These are phyloP conservation scores for Callinectes sapidus DNA, from an alignment of 2,888 invertebrate species.

Conservation along the genomic window DNA sequence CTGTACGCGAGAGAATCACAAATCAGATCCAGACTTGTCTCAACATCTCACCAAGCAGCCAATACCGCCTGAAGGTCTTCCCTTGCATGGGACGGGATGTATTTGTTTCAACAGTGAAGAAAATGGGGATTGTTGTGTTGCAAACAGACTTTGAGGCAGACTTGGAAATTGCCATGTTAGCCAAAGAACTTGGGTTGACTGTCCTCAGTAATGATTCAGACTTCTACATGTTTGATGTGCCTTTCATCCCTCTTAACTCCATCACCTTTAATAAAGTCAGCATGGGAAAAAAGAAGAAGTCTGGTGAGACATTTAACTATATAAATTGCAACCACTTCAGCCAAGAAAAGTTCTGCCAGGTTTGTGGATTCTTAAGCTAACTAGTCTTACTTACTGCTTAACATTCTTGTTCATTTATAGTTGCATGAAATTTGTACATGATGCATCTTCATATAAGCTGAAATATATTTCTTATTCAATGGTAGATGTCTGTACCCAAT, in stretches of 20 bases:
- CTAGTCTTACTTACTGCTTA: background rate
- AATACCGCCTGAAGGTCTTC: constrained; percentile 39
- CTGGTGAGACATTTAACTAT: constrained; percentile 42
- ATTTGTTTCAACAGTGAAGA: constrained; percentile 51
- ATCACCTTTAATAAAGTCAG: constrained; percentile 63
- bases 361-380: constrained; percentile 25
- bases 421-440: background rate
- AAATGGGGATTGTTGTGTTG: constrained; percentile 78
- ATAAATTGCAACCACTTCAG: constrained; percentile 78
- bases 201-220: constrained; percentile 95
- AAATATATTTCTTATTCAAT: background rate
- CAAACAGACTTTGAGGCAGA: constrained; percentile 93
- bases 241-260: constrained; percentile 84
- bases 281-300: constrained; percentile 4
- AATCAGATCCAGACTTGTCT: constrained; percentile 51
- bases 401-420: background rate
- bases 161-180: constrained; percentile 88
- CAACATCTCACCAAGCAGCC: constrained; percentile 47
- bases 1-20: constrained; percentile 75
- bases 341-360: constrained; percentile 54
- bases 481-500: no score
- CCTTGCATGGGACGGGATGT: constrained; percentile 57
- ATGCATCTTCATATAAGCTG: background rate
- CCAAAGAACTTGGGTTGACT: constrained; percentile 87
- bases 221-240: constrained; percentile 91